Evolutionary conservation across 2,888 invertebrate genomes (phyloP), one percentile per base, ranked within the genome.

Genomic region (Dioctria linearis): DNA sequence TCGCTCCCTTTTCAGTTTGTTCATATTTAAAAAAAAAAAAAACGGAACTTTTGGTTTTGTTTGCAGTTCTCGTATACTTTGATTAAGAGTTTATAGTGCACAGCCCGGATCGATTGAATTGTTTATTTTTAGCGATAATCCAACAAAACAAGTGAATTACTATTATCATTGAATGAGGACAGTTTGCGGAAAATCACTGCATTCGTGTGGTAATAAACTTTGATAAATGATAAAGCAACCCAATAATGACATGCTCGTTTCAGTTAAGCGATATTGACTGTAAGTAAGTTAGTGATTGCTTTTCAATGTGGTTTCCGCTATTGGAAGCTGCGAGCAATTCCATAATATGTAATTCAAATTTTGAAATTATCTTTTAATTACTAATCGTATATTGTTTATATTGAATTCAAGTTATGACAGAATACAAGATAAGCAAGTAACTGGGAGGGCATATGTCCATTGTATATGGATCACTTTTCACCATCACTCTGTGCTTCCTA

Each of bases 111-210:
- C n/a, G 61, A 61, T 61, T 61, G 25, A 61, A 61, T n/a, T 61
- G 61, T 61, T 61, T 61, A 61, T 37, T 37, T 61, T 61, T 37
- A 8, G 5, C 5, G 61, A 61, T 61, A 61, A 61, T 4, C 6
- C 3, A 61, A 61, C 61, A 61, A 61, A 61, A n/a, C 2, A 25
- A 25, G 25, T 25, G 61, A 61, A 61, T 6, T 61, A 39, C 11
- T 5, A 61, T 54, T 3, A 3, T 61, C 39, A 8, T 37, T 4
- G 61, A 25, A 25, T 3, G 37, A 6, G 37, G 25, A 39, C 37
- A 37, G 61, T 61, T 61, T 61, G 37, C 61, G 61, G 61, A 61
- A 61, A 61, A 61, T 61, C 61, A 61, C 61, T 25, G 61, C 6
- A 37, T 6, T 39, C 25, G 25, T 61, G 37, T 61, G 25, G 37